These are phyloP conservation scores for Synergus itoensis DNA, from an alignment of 2,888 invertebrate species.

Conservation along the genomic window DNA sequence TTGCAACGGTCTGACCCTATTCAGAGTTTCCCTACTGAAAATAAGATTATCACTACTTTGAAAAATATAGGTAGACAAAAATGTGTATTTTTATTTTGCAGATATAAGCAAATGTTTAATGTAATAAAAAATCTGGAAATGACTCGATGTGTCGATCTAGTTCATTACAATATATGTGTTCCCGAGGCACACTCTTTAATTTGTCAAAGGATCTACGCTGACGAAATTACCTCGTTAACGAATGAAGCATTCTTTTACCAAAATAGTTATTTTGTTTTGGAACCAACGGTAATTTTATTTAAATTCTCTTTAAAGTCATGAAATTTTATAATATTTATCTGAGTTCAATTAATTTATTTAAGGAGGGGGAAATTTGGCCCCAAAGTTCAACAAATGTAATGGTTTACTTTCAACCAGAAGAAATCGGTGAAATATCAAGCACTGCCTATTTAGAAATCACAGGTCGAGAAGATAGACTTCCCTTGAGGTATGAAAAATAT, in stretches of 20 bases:
- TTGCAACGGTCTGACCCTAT: too few relatives aligned
- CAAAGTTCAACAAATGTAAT: slow-evolving; percentile 79
- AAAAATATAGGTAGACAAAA: background rate
- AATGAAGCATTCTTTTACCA: slow-evolving; percentile 71
- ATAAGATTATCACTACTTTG: too few relatives aligned
- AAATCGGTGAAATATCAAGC: slow-evolving; percentile 79
- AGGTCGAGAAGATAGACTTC: slow-evolving; percentile 79
- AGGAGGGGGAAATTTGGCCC: slow-evolving; percentile 83
- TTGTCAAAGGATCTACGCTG: slow-evolving; percentile 76
- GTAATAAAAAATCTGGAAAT: slow-evolving; percentile 58
- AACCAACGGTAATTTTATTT: slow-evolving; percentile 78
- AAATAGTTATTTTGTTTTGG: slow-evolving; percentile 77
- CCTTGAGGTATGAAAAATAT: slow-evolving; percentile 72
- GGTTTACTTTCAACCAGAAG: slow-evolving; percentile 80
- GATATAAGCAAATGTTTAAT: slow-evolving; percentile 57
- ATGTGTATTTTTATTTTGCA: slow-evolving; percentile 30
- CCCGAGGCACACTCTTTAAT: slow-evolving; percentile 66
- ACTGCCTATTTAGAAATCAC: slow-evolving; percentile 81
- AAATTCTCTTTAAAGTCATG: background rate
- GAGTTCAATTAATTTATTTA: slow-evolving; percentile 51
- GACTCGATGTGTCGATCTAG: slow-evolving; percentile 57
- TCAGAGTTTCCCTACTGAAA: too few relatives aligned
- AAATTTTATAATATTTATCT: slow-evolving; percentile 34
- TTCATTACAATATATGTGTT: slow-evolving; percentile 62
- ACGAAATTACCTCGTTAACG: slow-evolving; percentile 73